Evolutionary conservation across 2,113 vertebrate genomes (phyloP).

Genomic region (Solenodon paradoxus): DNA sequence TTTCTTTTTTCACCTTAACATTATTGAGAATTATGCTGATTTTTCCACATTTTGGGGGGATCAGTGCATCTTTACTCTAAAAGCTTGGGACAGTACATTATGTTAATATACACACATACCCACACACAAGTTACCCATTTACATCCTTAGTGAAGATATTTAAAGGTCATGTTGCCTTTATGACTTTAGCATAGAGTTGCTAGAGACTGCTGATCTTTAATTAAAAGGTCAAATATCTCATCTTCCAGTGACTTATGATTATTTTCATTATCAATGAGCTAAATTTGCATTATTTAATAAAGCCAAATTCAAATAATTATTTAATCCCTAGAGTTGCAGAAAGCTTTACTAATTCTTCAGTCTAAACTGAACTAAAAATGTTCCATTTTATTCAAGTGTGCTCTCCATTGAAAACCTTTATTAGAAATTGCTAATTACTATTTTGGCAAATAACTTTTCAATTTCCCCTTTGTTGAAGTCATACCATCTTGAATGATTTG

Average conservation of each 20-base stretch:
- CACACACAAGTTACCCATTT: conserved; percentile 44
- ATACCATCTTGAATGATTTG: not conserved
- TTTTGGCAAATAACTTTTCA: not conserved
- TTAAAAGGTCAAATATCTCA: conserved; percentile 82
- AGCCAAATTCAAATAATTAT: conserved; percentile 70
- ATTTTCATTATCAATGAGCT: conserved; percentile 77
- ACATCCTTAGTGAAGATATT: conserved; percentile 71
- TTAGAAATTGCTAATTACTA: conserved; percentile 16
- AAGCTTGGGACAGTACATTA: conserved; percentile 10
- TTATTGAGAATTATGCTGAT: conserved; percentile 36
- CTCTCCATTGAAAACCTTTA: conserved; percentile 49
- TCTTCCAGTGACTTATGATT: conserved; percentile 74
- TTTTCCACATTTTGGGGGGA: conserved; percentile 49
- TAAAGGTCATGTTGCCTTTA: conserved; percentile 79
- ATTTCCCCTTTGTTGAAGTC: not conserved
- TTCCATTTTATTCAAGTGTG: conserved; percentile 33
- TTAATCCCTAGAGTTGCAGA: conserved; percentile 52
- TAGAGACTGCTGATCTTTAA: conserved; percentile 79
- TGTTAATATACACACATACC: not conserved
- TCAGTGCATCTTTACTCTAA: not conserved
- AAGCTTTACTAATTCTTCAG: conserved; percentile 63
- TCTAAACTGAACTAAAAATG: conserved; percentile 65
- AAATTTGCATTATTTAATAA: conserved; percentile 76
- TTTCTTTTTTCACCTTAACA: conserved; percentile 19
- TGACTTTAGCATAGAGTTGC: conserved; percentile 69